Evolutionary conservation across 1,140 invertebrate genomes (phyloP), one percentile per base, ranked within the genome.

Genomic region (Trachymyrmex septentrionalis): DNA sequence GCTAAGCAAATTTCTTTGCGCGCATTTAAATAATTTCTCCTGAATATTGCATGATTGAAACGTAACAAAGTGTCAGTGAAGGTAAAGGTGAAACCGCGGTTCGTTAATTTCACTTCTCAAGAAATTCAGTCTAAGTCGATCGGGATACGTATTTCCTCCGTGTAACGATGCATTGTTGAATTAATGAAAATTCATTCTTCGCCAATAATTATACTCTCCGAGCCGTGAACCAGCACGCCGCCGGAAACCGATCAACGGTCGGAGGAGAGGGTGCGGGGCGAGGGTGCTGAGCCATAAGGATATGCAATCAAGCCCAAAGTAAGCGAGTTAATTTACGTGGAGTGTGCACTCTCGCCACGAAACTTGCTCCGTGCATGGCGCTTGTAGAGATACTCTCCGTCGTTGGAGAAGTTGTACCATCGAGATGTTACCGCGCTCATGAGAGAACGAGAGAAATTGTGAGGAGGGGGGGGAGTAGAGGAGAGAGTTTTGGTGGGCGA

Each of bases 301-400:
- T 92, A 91, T 90, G 92, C 91, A 93, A 93, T 94, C 91, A 93
- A 91, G 91, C 87, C 91, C 87, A 89, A 91, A 92, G 92, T 93
- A 93, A 92, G 92, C 90, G 91, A 93, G 92, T 93, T 94, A 93
- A 94, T 93, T 94, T 92, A 92, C 91, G 89, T 90, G 91, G 87
- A 93, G 92, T 93, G 92, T 93, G 93, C 92, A 93, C 89, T 91
- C 90, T 93, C 89, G 91, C 90, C 92, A 91, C 89, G 91, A 93
- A 93, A 93, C 92, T 93, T 93, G 90, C 87, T 91, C 88, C 89
- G 88, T 67, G 69, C 87, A 82, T 71, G 67, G 66, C 72, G 88
- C 55, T 85, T 55, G 86, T 50, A 78, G 84, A 91, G 89, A 91
- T 91, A 91, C 88, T 90, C 88, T 90, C 80, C 76, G 78, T 84